Evolutionary conservation across 1,140 invertebrate genomes (phyloP).

Genomic region (Paralvinella palmiformis): DNA sequence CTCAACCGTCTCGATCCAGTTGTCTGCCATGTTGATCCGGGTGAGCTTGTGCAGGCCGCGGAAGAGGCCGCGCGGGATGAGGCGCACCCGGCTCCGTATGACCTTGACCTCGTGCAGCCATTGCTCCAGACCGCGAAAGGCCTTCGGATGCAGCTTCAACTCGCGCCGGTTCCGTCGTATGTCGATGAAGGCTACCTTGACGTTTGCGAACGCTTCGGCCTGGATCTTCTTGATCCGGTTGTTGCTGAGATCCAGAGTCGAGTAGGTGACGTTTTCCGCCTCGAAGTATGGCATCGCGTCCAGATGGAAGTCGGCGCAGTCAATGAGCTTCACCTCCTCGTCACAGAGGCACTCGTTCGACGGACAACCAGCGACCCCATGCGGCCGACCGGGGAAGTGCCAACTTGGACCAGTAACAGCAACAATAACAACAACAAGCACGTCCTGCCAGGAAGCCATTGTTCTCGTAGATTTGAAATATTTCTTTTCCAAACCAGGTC

Average conservation of each 20-base stretch:
- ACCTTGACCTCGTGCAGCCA: not conserved
- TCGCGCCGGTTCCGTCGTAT: conserved; percentile 13
- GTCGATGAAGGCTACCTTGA: conserved; percentile 7
- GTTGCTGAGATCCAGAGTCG: conserved; percentile 10
- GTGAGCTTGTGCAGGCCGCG: not conserved
- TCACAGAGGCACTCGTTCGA: conserved; percentile 12
- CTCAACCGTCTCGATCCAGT: conserved; percentile 8
- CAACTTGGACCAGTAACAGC: not conserved
- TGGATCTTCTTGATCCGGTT: conserved; percentile 7
- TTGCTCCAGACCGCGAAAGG: conserved; percentile 13
- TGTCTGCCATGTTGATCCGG: conserved; percentile 12
- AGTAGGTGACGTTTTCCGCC: conserved; percentile 8
- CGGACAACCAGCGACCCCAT: conserved; percentile 11
- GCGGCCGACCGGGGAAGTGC: not conserved
- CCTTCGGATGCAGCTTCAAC: conserved; percentile 5
- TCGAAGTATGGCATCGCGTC: conserved; percentile 8
- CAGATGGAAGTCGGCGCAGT: conserved; percentile 15
- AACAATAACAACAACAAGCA: not conserved
- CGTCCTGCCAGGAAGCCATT: not conserved
- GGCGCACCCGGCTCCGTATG: not conserved
- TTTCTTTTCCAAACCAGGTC: not conserved
- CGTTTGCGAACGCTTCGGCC: conserved; percentile 6
- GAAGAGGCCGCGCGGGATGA: conserved; percentile 9
- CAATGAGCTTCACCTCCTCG: conserved; percentile 8
- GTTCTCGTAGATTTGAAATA: not conserved